Evolutionary conservation across 1,140 invertebrate genomes (phyloP).

Genomic region (Zaprionus ghesquierei): DNA sequence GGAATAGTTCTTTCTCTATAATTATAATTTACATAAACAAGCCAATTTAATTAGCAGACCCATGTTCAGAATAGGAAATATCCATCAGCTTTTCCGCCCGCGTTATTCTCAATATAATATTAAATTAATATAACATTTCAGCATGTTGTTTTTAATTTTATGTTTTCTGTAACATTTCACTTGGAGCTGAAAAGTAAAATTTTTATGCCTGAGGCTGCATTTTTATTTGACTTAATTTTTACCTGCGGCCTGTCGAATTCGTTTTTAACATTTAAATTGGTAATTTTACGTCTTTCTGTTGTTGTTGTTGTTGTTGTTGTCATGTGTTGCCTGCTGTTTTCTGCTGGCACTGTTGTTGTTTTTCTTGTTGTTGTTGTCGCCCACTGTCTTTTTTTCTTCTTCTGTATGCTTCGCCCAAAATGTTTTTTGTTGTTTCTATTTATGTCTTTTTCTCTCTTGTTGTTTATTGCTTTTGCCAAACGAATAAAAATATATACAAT

Average conservation of each 20-base stretch:
- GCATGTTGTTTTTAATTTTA: slow-evolving; percentile 4
- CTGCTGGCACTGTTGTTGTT: slow-evolving; percentile 25
- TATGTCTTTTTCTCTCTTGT: slow-evolving; percentile 46
- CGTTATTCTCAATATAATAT: too few species aligned
- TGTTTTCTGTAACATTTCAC: slow-evolving; percentile 49
- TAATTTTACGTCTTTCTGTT: slow-evolving; percentile 51
- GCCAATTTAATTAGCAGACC: too few species aligned
- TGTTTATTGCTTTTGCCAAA: slow-evolving; percentile 76
- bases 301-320: slow-evolving; percentile 12
- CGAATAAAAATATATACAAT: slow-evolving; percentile 79
- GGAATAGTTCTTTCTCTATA: neutral
- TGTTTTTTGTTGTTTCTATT: slow-evolving; percentile 53
- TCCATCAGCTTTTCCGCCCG: too few species aligned
- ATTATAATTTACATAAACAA: neutral
- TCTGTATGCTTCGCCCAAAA: slow-evolving; percentile 51
- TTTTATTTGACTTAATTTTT: slow-evolving; percentile 76
- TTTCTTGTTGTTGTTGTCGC: slow-evolving; percentile 58
- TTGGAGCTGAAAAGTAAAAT: slow-evolving; percentile 27
- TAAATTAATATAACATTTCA: neutral
- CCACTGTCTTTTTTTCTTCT: slow-evolving; percentile 49
- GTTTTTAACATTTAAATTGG: slow-evolving; percentile 74
- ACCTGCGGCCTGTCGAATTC: slow-evolving; percentile 54
- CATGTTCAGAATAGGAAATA: too few species aligned
- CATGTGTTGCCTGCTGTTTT: slow-evolving; percentile 28
- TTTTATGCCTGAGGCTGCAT: slow-evolving; percentile 60